These are phyloP conservation scores for human (Homo sapiens) DNA, from an alignment of 2,113 vertebrate genomes.

Conservation along the genomic window DNA sequence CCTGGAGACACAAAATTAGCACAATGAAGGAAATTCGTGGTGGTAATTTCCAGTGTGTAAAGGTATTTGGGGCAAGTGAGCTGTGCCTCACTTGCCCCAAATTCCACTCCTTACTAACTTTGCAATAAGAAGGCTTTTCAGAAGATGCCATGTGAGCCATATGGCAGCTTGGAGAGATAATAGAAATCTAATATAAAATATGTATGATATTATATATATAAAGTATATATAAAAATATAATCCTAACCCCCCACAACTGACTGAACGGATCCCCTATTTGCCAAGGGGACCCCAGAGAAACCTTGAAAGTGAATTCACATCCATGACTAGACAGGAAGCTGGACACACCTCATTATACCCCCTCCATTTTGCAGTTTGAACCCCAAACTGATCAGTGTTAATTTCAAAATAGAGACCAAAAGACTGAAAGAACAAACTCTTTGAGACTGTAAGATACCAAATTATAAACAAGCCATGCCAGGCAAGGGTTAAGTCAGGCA, in stretches of 20 bases:
- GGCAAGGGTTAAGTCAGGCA: neutral
- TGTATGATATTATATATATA: too few species aligned
- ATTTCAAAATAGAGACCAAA: neutral
- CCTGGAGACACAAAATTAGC: neutral
- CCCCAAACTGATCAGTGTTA: neutral
- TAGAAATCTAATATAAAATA: neutral
- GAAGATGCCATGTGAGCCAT: fast-evolving
- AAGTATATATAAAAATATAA: neutral
- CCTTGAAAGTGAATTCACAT: neutral
- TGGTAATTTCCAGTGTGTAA: fast-evolving
- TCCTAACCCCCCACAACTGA: neutral
- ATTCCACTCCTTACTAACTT: neutral
- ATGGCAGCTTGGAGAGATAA: fast-evolving
- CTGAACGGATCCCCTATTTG: neutral
- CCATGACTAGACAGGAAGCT: neutral
- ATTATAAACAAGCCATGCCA: neutral
- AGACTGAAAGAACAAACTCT: neutral
- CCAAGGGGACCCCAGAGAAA: neutral
- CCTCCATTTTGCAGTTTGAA: neutral
- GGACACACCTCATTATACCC: too few species aligned
- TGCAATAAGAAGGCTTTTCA: neutral
- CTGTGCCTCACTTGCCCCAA: too few species aligned
- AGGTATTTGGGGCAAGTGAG: fast-evolving
- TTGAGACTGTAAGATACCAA: neutral
- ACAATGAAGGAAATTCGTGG: neutral